Evolutionary conservation across 2,797 vertebrate genomes (phyloP), one percentile per base, ranked within the genome.

Genomic region (Melanotaenia boesemani): DNA sequence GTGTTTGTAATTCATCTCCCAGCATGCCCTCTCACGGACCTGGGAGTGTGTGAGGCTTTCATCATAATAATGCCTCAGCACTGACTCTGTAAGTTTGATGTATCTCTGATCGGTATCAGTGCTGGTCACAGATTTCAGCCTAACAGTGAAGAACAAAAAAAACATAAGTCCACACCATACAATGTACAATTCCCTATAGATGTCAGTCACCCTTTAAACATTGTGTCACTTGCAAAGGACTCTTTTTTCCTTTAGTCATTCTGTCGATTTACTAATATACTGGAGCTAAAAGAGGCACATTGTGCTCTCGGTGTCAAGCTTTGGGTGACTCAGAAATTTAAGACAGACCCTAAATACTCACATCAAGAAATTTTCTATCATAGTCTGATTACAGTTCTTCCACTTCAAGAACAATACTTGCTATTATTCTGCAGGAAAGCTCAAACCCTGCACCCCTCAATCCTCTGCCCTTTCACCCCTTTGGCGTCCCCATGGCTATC

Each of bases 1-100:
- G 61, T 75, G 78, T 76, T 86, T 80, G 81, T 83, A 87, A 90
- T 87, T 83, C 65, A 85, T 88, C 83, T 87, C 79, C 67, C 77
- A 77, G 81, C 50, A 26, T 83, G 82, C 77, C 63, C 70, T 82
- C 65, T 77, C 62, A 68, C 13, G 24, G 72, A 79, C 72, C 72
- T 36, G 10, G 57, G 73, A 77, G 80, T 46, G 70, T 69, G 76
- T 67, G 13, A 78, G 62, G 73, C 77, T 75, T 80, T 63, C 62
- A 63, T 81, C 80, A 74, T 54, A 68, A 64, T 80, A 63, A 74
- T 60, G 77, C 66, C 65, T 75, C 68, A 34, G 66, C 46, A 81
- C 36, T 65, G 62, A 84, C 52, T 79, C 76, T 63, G 65, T 58
- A 39, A 70, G 67, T 65, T 32, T 0, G 0, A 36, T 60, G 61